phyloP scores from a whole-genome alignment of 2,888 invertebrate genomes.

The Scaptomyza flava region DNA sequence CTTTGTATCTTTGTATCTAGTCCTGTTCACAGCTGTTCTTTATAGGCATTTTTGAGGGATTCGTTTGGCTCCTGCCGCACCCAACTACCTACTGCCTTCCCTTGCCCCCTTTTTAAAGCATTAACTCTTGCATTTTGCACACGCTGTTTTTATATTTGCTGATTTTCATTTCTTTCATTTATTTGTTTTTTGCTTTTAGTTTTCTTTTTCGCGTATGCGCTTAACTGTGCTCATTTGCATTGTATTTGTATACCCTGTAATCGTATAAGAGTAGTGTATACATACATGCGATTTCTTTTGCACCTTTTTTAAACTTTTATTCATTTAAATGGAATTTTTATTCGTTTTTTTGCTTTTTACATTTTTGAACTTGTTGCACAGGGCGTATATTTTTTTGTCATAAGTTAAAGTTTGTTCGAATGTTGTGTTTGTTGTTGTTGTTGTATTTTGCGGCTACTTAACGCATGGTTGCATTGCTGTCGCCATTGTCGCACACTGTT shows the following conservation, averaged over 20 bases:
- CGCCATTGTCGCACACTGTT: slow-evolving; percentile 16
- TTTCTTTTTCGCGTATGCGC: background rate
- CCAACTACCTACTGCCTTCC: no score
- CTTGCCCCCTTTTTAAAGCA: no score
- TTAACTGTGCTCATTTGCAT: slow-evolving; percentile 10
- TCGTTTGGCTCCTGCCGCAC: no score
- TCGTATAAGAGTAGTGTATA: no score
- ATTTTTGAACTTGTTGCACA: background rate
- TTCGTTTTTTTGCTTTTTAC: background rate
- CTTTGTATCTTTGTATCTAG: no score
- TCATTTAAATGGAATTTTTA: no score
- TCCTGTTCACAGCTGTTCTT: no score
- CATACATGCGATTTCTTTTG: no score
- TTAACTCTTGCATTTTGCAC: no score
- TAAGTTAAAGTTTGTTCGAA: background rate
- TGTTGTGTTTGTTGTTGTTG: background rate
- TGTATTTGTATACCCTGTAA: background rate
- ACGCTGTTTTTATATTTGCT: slow-evolving; percentile 7
- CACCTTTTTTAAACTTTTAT: no score
- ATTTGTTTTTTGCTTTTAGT: slow-evolving; percentile 13
- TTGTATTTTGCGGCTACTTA: slow-evolving; percentile 49
- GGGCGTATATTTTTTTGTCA: background rate
- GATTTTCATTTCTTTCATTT: slow-evolving; percentile 15
- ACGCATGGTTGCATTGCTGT: slow-evolving; percentile 54
- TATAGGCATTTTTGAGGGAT: no score